phyloP scores from a whole-genome alignment of 2,888 invertebrate genomes.

The Zygogramma bicolorata region DNA sequence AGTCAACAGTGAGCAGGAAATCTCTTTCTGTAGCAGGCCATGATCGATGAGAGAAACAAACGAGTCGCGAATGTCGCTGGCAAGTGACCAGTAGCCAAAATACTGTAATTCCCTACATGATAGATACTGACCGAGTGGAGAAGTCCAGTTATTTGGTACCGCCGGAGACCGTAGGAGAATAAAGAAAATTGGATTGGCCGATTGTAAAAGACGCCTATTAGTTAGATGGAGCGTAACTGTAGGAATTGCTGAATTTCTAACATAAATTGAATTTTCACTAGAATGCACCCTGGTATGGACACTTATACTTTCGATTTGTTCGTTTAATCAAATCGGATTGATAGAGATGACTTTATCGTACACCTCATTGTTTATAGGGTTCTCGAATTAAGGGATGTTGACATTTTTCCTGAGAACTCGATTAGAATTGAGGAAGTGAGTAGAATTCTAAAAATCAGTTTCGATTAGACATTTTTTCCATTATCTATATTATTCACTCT shows the following conservation, averaged over 20 bases:
- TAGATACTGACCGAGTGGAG: slow-evolving; percentile 56
- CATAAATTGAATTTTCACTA: slow-evolving; percentile 66
- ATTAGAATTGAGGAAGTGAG: no score
- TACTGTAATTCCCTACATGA: slow-evolving; percentile 64
- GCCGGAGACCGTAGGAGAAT: background rate
- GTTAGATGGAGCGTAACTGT: slow-evolving; percentile 64
- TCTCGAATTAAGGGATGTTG: background rate
- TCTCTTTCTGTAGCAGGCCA: slow-evolving; percentile 31
- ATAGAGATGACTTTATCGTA: slow-evolving; percentile 17
- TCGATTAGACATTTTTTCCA: no score
- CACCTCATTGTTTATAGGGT: slow-evolving; percentile 5
- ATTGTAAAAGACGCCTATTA: slow-evolving; percentile 58
- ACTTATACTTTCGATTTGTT: slow-evolving; percentile 60
- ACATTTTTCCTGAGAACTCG: background rate
- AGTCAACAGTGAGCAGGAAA: slow-evolving; percentile 22
- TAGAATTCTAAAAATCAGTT: no score
- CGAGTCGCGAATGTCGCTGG: slow-evolving; percentile 62
- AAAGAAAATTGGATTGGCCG: slow-evolving; percentile 32
- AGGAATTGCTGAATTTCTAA: slow-evolving; percentile 65
- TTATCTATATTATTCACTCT: no score
- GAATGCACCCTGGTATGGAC: slow-evolving; percentile 60
- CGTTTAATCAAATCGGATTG: slow-evolving; percentile 46
- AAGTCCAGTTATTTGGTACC: slow-evolving; percentile 23
- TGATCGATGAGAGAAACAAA: slow-evolving; percentile 46
- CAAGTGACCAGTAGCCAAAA: slow-evolving; percentile 66